phyloP scores from a whole-genome alignment of 1,140 invertebrate species.

The Drosophila sproati region DNA sequence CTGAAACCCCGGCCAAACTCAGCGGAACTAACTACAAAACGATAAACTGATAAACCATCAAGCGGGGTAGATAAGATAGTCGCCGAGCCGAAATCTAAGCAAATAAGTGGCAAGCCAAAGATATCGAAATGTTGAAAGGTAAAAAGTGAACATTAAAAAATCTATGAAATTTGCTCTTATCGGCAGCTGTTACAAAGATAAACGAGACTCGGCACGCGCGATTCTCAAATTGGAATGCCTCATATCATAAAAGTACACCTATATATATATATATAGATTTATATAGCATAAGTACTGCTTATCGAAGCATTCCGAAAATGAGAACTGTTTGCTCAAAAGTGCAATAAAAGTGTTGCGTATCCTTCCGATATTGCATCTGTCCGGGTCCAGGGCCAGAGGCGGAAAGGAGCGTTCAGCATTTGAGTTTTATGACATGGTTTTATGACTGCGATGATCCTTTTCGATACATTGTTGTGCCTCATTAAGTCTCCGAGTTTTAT shows the following conservation, averaged over 20 bases:
- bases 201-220: conserved; percentile 35
- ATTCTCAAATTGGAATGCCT: conserved; percentile 13
- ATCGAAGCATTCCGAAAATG: conserved; percentile 29
- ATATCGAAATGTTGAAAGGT: conserved; percentile 57
- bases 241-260: not conserved
- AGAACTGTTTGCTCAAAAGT: conserved; percentile 57
- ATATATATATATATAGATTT: conserved; percentile 1
- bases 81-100: conserved; percentile 58
- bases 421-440: conserved; percentile 57
- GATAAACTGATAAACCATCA: not conserved
- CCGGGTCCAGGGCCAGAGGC: not conserved
- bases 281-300: conserved; percentile 15
- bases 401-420: conserved; percentile 15
- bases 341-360: conserved; percentile 65
- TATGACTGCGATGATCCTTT: conserved; percentile 57
- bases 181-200: conserved; percentile 61
- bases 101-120: conserved; percentile 46
- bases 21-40: conserved; percentile 14
- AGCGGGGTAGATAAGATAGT: conserved; percentile 55
- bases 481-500: conserved; percentile 59
- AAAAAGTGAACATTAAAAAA: conserved; percentile 28
- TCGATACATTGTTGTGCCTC: conserved; percentile 63
- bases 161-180: conserved; percentile 32
- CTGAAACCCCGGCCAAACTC: conserved; percentile 14
- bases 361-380: conserved; percentile 71